Evolutionary conservation across 2,113 vertebrate genomes (phyloP), one percentile per base, ranked within the genome.

Genomic region (Takifugu flavidus): DNA sequence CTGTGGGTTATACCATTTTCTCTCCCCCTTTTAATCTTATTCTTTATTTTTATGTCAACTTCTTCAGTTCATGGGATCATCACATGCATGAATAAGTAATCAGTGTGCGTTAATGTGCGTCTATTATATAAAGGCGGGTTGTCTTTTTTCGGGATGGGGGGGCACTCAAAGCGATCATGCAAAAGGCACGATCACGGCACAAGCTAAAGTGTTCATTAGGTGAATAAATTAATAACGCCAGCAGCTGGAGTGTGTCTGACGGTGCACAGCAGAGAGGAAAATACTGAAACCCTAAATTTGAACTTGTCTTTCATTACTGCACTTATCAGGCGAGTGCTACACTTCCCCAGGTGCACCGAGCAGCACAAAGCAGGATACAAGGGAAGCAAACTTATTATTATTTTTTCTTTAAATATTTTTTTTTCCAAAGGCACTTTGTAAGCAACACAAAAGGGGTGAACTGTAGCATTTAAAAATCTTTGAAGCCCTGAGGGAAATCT

Each of bases 371-470:
- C 44, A 13, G 77, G 74, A 88, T 89, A 80, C 90, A 89, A 88
- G 72, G 80, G 64, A 86, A 84, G 78, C 54, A 31, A 76, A 82
- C 53, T 76, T 82, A 77, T 82, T 76, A 62, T 85, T 47, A 20
- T 49, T 49, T 78, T 73, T 65, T 72, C 20, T 20, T 20, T 20
- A 20, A 20, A 20, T 42, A 10, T 39, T 12, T 39, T 57, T 74
- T 86, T 86, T 79, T 75, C 81, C 87, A 85, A 86, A 80, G 85
- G 75, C 76, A 83, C 79, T 88, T 86, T 89, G 86, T 82, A 67
- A 72, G 80, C 67, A 62, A 73, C 68, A 87, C 73, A 80, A 86
- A 87, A 79, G 82, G 60, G 71, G 59, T 7, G 76, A 86, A 84
- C 62, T 50, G 74, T 28, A 54, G 75, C 77, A 86, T 86, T 85